A percentile compares a stretch with the other conserved stretches of the same genome.
These are phyloP conservation scores for Bucco capensis DNA, from an alignment of 2,113 vertebrate genomes.

Conservation along the genomic window DNA sequence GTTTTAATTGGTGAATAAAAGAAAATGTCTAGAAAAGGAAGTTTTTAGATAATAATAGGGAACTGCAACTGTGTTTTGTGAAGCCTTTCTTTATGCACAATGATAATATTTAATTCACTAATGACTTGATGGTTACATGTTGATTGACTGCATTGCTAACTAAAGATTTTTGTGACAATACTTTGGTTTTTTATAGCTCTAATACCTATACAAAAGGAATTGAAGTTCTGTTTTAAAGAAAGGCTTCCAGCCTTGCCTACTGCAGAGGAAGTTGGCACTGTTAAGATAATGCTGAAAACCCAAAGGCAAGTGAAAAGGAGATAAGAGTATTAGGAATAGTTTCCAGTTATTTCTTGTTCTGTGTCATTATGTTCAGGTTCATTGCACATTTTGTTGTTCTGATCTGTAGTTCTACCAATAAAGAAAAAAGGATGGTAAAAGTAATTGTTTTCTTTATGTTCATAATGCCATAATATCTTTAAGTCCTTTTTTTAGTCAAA, in stretches of 20 bases:
- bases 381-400: not conserved
- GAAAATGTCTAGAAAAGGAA: not conserved
- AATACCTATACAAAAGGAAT: not conserved
- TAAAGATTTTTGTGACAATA: not conserved
- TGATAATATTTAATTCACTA: not conserved
- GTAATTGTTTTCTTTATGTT: not conserved
- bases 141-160: not conserved
- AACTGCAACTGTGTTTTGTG: no score
- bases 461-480: not conserved
- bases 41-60: not conserved
- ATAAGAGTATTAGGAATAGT: not conserved
- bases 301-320: not conserved
- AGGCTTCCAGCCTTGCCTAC: not conserved
- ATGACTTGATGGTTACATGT: not conserved
- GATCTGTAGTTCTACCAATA: not conserved
- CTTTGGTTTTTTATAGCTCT: not conserved
- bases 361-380: not conserved
- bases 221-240: not conserved
- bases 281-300: not conserved
- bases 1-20: not conserved
- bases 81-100: no score
- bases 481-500: not conserved
- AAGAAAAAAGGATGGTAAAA: not conserved
- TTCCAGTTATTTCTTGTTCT: not conserved
- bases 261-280: not conserved